Conservation (phyloP, 2,888 invertebrate species). For the Dynastes maya region DNA sequence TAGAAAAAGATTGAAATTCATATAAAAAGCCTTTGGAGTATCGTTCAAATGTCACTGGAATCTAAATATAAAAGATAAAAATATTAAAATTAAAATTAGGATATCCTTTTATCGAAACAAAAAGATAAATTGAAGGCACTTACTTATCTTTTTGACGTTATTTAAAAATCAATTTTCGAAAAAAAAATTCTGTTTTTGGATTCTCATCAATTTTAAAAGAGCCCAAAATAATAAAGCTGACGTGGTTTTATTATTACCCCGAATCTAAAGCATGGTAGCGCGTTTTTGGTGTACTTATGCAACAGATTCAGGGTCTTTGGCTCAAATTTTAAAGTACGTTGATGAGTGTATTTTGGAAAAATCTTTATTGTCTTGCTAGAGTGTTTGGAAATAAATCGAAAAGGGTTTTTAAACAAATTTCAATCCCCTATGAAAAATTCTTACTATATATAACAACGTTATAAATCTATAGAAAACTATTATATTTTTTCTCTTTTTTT, state of each 20-base stretch:
- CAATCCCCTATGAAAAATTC: slow-evolving; percentile 34
- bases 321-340: too few species aligned
- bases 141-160: neutral
- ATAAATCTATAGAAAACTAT: slow-evolving; percentile 72
- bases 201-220: slow-evolving; percentile 13
- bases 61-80: neutral
- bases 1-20: neutral
- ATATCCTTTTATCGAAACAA: neutral
- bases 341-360: too few species aligned
- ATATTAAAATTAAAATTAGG: neutral
- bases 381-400: neutral
- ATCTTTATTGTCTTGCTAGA: neutral
- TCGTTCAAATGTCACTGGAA: neutral
- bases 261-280: too few species aligned
- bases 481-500: slow-evolving; percentile 65
- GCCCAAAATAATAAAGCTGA: slow-evolving; percentile 7
- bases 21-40: neutral
- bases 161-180: slow-evolving; percentile 1
- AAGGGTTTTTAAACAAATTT: neutral
- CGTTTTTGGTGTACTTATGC: too few species aligned
- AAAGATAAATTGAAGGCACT: slow-evolving; percentile 1
- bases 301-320: too few species aligned
- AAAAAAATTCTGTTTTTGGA: neutral
- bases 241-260: neutral
- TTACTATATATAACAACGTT: slow-evolving; percentile 65